Conservation (phyloP, 2,888 invertebrate species). For the Pristionchus japonicus region DNA sequence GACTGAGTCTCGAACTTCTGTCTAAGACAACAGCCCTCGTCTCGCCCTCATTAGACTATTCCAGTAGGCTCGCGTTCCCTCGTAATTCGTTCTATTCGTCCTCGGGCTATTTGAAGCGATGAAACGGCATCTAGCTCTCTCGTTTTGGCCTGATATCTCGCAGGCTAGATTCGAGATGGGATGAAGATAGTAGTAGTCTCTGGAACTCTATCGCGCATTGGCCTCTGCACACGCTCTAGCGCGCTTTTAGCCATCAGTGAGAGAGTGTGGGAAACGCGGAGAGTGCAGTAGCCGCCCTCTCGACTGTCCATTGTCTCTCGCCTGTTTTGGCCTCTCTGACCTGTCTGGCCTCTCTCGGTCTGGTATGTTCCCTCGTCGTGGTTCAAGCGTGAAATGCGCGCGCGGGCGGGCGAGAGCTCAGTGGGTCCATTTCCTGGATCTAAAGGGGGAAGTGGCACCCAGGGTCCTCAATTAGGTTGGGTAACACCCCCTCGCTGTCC, state of each 20-base stretch:
- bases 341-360: not conserved
- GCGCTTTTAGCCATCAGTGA: conserved; percentile 17
- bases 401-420: not conserved
- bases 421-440: not conserved
- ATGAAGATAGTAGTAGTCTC: not conserved
- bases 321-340: not conserved
- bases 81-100: too few relatives aligned
- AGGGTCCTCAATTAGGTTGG: not conserved
- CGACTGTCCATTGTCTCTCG: conserved; percentile 3
- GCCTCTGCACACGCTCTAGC: conserved; percentile 3
- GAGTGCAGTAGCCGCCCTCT: not conserved
- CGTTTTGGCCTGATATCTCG: not conserved
- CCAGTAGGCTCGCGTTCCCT: not conserved
- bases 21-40: not conserved
- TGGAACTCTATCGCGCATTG: not conserved
- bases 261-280: not conserved
- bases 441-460: not conserved
- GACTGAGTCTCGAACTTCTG: not conserved
- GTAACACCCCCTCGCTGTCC: not conserved
- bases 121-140: not conserved
- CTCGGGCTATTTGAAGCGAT: not conserved
- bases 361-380: not conserved
- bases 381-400: conserved; percentile 7
- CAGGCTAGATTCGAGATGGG: not conserved
- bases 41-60: not conserved